Conservation (phyloP, 2,113 vertebrate genomes). For the Urocolius indicus region DNA sequence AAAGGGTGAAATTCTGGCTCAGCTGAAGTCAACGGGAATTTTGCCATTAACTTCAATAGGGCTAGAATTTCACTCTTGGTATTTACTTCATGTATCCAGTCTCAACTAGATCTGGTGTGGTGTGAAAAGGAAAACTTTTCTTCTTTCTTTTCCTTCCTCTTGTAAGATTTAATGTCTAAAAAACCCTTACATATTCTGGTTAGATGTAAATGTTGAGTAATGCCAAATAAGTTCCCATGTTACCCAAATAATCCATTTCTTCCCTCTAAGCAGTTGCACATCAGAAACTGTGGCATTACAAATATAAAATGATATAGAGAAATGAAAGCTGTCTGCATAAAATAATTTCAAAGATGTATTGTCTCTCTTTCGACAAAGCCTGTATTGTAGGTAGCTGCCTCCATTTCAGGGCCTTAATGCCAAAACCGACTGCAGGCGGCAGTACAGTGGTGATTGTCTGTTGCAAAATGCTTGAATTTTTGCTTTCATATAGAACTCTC, state of each 20-base stretch:
- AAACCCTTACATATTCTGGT: not conserved
- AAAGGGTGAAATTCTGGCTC: constrained; percentile 49
- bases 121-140: constrained; percentile 58
- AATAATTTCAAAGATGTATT: not conserved
- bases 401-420: not conserved
- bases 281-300: not conserved
- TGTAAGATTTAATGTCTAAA: constrained; percentile 41
- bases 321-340: not conserved
- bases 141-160: constrained; percentile 47
- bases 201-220: not conserved
- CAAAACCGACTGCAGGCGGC: not conserved
- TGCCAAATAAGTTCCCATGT: not conserved
- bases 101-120: constrained; percentile 53
- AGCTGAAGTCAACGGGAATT: constrained; percentile 54
- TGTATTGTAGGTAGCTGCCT: not conserved
- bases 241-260: not conserved
- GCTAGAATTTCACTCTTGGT: constrained; percentile 58
- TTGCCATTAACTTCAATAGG: constrained; percentile 62
- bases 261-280: not conserved
- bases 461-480: not conserved
- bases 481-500: not conserved
- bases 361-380: not conserved
- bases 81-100: constrained; percentile 50
- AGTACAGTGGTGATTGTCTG: not conserved
- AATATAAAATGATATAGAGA: not conserved